Base-by-base conservation (phyloP, 2,797 vertebrate species). In the Pangasius larnaudii region DNA sequence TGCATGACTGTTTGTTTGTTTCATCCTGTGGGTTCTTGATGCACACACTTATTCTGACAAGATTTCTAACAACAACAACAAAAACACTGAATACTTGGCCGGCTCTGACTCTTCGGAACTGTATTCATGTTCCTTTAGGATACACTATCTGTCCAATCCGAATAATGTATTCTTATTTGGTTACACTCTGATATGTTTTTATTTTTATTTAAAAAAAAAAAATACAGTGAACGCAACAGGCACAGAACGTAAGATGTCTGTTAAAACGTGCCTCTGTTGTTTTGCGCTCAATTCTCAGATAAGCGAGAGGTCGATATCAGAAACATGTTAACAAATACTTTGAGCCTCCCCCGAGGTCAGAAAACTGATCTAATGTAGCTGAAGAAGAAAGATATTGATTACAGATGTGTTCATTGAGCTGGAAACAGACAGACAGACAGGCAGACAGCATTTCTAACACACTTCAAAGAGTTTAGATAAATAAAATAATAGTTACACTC, bases 311-410 rank as follows among this genome's bases (percentile, higher is more conserved):
- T 63, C 36, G 39, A 65, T 65, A 42, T 30, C 59, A 65, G 59
- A 65, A 82, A n/a, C 24, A 49, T 63, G 33, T n/a, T 42, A 83
- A 83, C 58, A 63, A 49, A 83, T 67, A 22, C 61, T 22, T 19
- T 5, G 7, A 11, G 27, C 61, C 36, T 81, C 56, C 13, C 13
- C 5, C 2, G 24, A 81, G 27, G 36, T 18, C 59, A 56, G 53
- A 56, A 33, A 36, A 63, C 80, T 9, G 80, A 65, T 67, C 59
- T 49, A n/a, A 18, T 58, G 8, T 24, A 63, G 53, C 30, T 14
- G 79, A 24, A 82, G 80, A 39, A 80, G 22, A 80, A 59, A 2
- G 19, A 46, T 61, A 49, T 65, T 30, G 58, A 83, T 49, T 46
- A 8, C 36, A 46, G 36, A 46, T 7, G 3, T 51, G 18, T 51